These are phyloP conservation scores for Polydesmus complanatus DNA, from an alignment of 2,888 invertebrate species.

Conservation along the genomic window DNA sequence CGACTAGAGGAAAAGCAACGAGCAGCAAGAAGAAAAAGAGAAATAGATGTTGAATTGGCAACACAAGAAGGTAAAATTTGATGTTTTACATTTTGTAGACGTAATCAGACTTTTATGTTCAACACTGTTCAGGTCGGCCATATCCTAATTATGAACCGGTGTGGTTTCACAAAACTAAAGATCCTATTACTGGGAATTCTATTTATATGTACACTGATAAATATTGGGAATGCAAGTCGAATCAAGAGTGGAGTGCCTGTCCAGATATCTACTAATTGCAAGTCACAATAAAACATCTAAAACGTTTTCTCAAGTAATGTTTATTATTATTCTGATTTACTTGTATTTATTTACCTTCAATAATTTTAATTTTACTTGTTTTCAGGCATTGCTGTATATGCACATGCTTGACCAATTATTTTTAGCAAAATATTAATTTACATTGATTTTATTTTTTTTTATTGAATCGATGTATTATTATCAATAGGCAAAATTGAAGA, in stretches of 20 bases:
- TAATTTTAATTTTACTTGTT: too few relatives aligned
- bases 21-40: slow-evolving; percentile 56
- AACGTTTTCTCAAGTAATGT: not conserved
- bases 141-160: slow-evolving; percentile 61
- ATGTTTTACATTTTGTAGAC: not conserved
- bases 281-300: not conserved
- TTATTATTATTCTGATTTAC: too few relatives aligned
- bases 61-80: slow-evolving; percentile 33
- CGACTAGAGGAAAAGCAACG: slow-evolving; percentile 93
- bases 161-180: slow-evolving; percentile 80
- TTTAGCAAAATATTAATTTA: too few relatives aligned
- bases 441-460: too few relatives aligned
- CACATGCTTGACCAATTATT: too few relatives aligned
- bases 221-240: slow-evolving; percentile 86
- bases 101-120: slow-evolving; percentile 2
- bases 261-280: slow-evolving; percentile 61
- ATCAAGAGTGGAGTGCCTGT: slow-evolving; percentile 75
- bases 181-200: slow-evolving; percentile 45
- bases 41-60: slow-evolving; percentile 57
- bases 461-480: too few relatives aligned
- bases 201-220: slow-evolving; percentile 72
- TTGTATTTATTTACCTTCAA: too few relatives aligned
- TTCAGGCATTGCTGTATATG: too few relatives aligned
- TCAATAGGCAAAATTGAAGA: too few relatives aligned
- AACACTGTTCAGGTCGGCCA: slow-evolving; percentile 40